phyloP scores from a whole-genome alignment of 2,113 vertebrate genomes.

The Cisticola juncidis region DNA sequence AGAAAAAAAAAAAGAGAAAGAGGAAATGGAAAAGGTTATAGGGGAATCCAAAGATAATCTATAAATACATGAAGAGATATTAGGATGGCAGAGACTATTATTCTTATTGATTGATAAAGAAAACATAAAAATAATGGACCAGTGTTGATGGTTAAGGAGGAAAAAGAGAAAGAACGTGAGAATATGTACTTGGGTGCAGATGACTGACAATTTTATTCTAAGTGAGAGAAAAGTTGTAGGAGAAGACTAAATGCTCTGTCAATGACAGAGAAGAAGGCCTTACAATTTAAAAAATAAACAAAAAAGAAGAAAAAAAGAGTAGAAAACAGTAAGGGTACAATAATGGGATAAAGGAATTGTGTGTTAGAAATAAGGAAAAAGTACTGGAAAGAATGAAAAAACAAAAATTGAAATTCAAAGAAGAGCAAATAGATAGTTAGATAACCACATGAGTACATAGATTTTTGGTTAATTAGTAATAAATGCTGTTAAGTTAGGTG shows the following conservation, averaged over 20 bases:
- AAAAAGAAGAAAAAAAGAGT: fast-evolving
- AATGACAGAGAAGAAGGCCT: neutral
- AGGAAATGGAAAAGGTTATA: neutral
- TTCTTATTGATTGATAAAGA: neutral
- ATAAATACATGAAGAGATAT: neutral
- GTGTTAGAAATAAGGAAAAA: neutral
- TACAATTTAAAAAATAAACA: neutral
- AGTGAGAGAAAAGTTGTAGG: neutral
- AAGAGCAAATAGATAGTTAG: neutral
- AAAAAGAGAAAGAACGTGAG: neutral
- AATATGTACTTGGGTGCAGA: neutral
- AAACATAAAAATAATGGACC: neutral
- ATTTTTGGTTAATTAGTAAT: neutral
- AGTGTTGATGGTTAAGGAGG: neutral
- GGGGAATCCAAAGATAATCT: neutral
- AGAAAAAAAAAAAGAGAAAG: neutral
- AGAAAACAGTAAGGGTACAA: neutral
- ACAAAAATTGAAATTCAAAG: neutral
- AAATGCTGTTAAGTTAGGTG: neutral
- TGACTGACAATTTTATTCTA: neutral
- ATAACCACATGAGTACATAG: neutral
- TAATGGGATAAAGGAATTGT: neutral
- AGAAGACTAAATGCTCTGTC: neutral
- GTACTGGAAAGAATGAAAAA: neutral
- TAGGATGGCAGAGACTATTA: neutral